Conservation (phyloP, 2,113 vertebrate species). For the Tachuris rubrigastra region DNA sequence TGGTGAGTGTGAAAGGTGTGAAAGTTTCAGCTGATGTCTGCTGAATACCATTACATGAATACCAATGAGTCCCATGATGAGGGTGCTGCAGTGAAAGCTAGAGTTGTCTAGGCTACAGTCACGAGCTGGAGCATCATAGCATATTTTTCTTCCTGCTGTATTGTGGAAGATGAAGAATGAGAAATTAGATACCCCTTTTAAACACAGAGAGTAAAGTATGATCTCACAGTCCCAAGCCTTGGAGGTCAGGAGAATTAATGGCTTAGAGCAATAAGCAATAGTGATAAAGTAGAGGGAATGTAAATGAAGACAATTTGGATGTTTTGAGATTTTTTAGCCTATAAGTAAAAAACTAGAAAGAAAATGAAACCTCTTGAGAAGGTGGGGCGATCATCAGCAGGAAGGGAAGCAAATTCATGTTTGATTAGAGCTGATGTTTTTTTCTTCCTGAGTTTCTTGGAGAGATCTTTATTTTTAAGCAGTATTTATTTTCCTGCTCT, state of each 20-base stretch:
- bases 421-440: not conserved
- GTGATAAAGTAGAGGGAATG: not conserved
- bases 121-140: not conserved
- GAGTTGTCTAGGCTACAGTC: not conserved
- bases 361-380: not conserved
- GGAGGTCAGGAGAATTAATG: not conserved
- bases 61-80: not conserved
- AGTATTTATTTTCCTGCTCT: not conserved
- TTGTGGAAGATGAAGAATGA: not conserved
- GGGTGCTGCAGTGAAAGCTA: not conserved
- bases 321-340: not conserved
- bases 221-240: not conserved
- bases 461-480: not conserved
- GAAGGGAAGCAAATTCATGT: slow-evolving; percentile 3
- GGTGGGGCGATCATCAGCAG: not conserved
- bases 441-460: not conserved
- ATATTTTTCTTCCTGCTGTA: not conserved
- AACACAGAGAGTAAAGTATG: not conserved
- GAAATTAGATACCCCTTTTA: not conserved
- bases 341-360: not conserved
- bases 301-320: not conserved
- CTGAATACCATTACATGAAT: fast-evolving
- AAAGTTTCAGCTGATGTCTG: not conserved
- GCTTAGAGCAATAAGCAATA: not conserved
- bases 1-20: not conserved